Base-by-base conservation (phyloP, 2,797 vertebrate genomes). In the Gymnodraco acuticeps region DNA sequence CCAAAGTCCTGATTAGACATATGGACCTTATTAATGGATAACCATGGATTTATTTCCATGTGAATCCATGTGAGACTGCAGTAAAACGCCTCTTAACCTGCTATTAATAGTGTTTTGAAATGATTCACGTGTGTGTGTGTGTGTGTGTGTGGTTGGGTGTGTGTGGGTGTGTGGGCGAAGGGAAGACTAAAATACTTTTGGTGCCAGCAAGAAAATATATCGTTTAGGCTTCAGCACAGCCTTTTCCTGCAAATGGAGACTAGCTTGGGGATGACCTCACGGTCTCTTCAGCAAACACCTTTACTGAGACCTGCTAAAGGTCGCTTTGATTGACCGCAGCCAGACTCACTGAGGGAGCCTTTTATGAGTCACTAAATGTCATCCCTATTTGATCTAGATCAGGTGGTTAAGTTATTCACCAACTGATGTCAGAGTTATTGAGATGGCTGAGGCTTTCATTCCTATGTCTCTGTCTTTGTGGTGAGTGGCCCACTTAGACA, bases 321-420 rank as follows among this genome's bases (percentile, higher is more conserved):
- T 79, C 73, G 38, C 68, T 46, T 14, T 73, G 68, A 67, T 66
- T 60, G 69, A 79, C 47, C 1, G 1, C 58, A 41, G 66, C 54
- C 46, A 19, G 74, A 63, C 20, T 12, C 64, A 23, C 2, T 0
- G 10, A 53, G 45, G 20, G 38, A 73, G 23, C 19, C 48, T 27
- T 48, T 64, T 60, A 50, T 78, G 73, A 86, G 69, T 91, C 84
- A 86, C 78, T 83, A 75, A 85, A 87, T 80, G 78, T 85, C 74
- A 73, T 43, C 13, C 17, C 16, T 38, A 27, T 71, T 51, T 76
- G 56, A 73, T 78, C 68, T 58, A 42, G 61, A 78, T 81, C 72
- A 50, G 51, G 65, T 61, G 58, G 59, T 68, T 50, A 48, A 47
- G 56, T 83, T 77, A 45, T 78, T 82, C 72, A 51, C 62, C 48